A percentile compares a stretch with the other conserved stretches of the same genome.
Evolutionary conservation across 2,797 vertebrate species (phyloP).

Genomic region (Sebastes nivosus): DNA sequence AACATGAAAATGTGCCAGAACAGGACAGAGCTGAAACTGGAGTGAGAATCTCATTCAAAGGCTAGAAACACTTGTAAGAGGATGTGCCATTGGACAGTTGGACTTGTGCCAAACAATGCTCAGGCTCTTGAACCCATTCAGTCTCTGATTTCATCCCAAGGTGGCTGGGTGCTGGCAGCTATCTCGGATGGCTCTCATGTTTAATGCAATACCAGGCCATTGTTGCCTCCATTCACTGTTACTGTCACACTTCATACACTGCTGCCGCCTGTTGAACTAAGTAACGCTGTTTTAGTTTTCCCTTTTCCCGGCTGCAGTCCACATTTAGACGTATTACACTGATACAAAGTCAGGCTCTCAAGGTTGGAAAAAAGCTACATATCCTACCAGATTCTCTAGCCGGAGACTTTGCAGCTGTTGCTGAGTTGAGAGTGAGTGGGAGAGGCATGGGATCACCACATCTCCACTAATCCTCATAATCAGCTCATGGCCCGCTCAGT

Average conservation of each 20-base stretch:
- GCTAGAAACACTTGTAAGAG: conserved; percentile 57
- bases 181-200: conserved; percentile 58
- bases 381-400: conserved; percentile 43
- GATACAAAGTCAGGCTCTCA: conserved; percentile 24
- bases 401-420: conserved; percentile 66
- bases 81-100: conserved; percentile 45
- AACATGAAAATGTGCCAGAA: conserved; percentile 61
- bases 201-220: conserved; percentile 58
- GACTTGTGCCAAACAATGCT: conserved; percentile 50
- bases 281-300: not conserved
- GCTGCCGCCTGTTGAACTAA: conserved; percentile 37
- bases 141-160: conserved; percentile 60
- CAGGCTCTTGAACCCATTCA: conserved; percentile 50
- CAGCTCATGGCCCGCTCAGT: conserved; percentile 72
- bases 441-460: conserved; percentile 60
- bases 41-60: conserved; percentile 55
- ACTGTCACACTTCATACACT: conserved; percentile 54
- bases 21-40: conserved; percentile 53
- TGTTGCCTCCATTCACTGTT: conserved; percentile 44
- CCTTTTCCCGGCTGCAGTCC: conserved; percentile 10
- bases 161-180: conserved; percentile 46
- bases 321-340: conserved; percentile 15
- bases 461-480: conserved; percentile 78
- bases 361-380: conserved; percentile 31
- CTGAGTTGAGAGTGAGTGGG: conserved; percentile 61